These are phyloP conservation scores for Caenorhabditis briggsae DNA, from an alignment of 1,140 invertebrate genomes.

Conservation along the genomic window DNA sequence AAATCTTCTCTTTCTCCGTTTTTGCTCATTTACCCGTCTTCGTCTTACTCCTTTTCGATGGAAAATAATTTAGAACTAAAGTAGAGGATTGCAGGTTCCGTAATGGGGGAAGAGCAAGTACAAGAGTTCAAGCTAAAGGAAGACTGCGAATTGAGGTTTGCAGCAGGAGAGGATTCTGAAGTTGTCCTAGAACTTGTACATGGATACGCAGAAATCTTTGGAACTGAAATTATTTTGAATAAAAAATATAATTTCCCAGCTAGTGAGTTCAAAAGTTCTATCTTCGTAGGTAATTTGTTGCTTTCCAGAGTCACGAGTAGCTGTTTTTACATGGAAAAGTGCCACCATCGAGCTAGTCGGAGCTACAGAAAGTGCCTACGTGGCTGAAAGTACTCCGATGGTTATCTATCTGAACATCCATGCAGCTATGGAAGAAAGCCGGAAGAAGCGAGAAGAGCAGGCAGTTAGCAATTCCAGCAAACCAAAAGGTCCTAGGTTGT, in stretches of 20 bases:
- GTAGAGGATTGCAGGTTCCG: background rate
- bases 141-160: conserved; percentile 67
- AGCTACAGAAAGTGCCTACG: conserved; percentile 71
- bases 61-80: background rate
- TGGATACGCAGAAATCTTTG: conserved; percentile 95
- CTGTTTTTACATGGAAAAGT: conserved; percentile 95
- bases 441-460: conserved; percentile 79
- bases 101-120: conserved; percentile 53
- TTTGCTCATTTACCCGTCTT: background rate
- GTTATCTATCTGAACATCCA: conserved; percentile 92
- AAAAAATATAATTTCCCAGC: conserved; percentile 90
- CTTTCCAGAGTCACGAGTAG: conserved; percentile 87
- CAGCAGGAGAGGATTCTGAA: conserved; percentile 65
- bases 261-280: conserved; percentile 49
- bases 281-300: background rate
- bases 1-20: background rate
- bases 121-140: conserved; percentile 65
- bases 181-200: conserved; percentile 73
- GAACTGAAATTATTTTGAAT: conserved; percentile 92
- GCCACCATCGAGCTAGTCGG: conserved; percentile 85
- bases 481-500: conserved; percentile 81
- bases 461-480: background rate
- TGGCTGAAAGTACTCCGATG: conserved; percentile 76
- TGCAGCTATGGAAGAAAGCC: conserved; percentile 90
- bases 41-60: background rate